Base-by-base conservation (phyloP, 2,113 vertebrate species). In the Paramormyrops kingsleyae region DNA sequence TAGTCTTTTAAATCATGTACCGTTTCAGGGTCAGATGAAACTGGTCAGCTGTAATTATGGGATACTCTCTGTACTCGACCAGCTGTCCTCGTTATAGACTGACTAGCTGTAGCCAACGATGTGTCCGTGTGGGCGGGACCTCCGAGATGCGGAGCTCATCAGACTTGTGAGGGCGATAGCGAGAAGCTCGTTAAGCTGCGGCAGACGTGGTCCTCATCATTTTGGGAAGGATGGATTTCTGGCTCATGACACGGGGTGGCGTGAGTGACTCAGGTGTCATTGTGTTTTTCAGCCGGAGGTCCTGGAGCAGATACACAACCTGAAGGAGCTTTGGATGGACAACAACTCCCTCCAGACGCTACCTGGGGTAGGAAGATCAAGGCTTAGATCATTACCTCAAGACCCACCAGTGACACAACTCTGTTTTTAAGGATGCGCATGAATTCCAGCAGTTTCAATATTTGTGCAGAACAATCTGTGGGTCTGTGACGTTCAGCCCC, bases 271-370 rank as follows among this genome's bases (percentile, higher is more conserved):
- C 31, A 31, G 50, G 52, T 21, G 52, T 92, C 27, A 59, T 12
- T 89, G 90, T 92, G 62, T 35, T 88, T 7, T 91, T 91, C 91
- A 99, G 99, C 99, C 99, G 89, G 98, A 99, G 93, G 98, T 99
- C 94, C 95, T 99, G 90, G 98, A 99, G 91, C 98, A 99, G 95
- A 98, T 99, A 93, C 98, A 99, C 94, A 99, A 98, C 91, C 94
- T 99, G 0, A 98, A 94, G 93, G 99, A 99, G 92, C 87, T 99
- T 87, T 99, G 98, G 99, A 96, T 99, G 97, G 99, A 99, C 94
- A 99, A 98, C 93, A 99, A 99, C 93, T 98, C 98, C 74, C 95
- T 99, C 92, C 98, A 99, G 95, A 95, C 95, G n/a, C 95, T 99
- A 93, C 98, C 98, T 94, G 99, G 98, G 97, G 99, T 99, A 97